Evolutionary conservation across 2,888 invertebrate species (phyloP).

Genomic region (Meteorus colon): DNA sequence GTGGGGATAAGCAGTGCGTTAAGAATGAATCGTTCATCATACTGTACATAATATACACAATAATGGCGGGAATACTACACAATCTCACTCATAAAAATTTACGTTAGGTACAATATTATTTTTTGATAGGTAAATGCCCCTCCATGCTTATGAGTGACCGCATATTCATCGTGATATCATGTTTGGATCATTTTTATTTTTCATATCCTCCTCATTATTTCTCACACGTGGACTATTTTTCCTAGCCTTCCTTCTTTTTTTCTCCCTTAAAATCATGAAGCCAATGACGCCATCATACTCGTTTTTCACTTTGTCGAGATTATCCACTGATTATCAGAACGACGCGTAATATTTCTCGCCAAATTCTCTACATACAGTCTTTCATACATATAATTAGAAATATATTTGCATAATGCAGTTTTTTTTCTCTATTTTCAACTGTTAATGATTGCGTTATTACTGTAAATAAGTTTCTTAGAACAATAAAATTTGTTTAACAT

Average conservation of each 20-base stretch:
- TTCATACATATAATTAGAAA: not conserved
- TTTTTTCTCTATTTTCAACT: conserved; percentile 26
- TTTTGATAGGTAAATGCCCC: conserved; percentile 4
- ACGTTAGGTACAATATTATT: conserved; percentile 6
- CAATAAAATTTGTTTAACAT: conserved; percentile 54
- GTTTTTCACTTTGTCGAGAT: not conserved
- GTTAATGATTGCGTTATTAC: conserved; percentile 24
- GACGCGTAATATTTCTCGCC: not conserved
- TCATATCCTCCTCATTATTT: not conserved
- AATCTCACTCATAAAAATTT: conserved; percentile 34
- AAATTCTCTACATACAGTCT: not conserved
- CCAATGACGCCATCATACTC: not conserved
- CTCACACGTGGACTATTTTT: not conserved
- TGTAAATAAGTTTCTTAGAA: conserved; percentile 44
- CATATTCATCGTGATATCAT: conserved; percentile 4
- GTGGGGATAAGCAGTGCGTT: conserved; percentile 44
- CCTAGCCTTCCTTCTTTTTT: no score
- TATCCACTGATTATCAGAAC: not conserved
- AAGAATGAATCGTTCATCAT: conserved; percentile 57
- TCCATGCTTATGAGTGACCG: conserved; percentile 25
- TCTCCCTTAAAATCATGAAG: not conserved
- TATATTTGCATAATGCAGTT: conserved; percentile 20
- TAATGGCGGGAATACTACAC: conserved; percentile 67
- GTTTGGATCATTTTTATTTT: not conserved
- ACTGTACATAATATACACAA: conserved; percentile 40